Base-by-base conservation (phyloP, 2,888 invertebrate genomes). In the Limnephilus marmoratus region DNA sequence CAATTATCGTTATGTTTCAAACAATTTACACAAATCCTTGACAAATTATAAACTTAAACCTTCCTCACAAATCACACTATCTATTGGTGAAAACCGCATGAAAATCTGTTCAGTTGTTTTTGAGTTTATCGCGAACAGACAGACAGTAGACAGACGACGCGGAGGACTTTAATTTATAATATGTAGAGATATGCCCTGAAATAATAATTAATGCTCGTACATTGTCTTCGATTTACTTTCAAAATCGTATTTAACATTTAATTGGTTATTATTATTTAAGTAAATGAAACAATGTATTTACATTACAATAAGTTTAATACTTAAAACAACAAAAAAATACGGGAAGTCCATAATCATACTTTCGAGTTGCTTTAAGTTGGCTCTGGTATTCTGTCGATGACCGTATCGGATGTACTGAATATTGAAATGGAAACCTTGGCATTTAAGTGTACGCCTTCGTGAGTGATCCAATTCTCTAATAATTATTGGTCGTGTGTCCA, bases 341-440 rank as follows among this genome's bases (percentile, higher is more conserved):
- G 68, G 24, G 7, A 68, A 68, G 24, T 68, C 24, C 7, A 68
- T 24, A 68, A 68, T 68, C 24, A 68, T 68, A 68, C 24, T 24
- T 68, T 68, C 68, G 24, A 68, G 68, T 24, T 68, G 24, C 24
- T 24, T 24, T 24, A 68, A 68, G 68, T n/a, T 9, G 68, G 68
- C 24, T n/a, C 82, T 83, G 82, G 18, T 37, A 83, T 83, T 83
- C 24, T 34, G 31, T 83, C 82, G 82, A 34, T 83, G 82, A 83
- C 82, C 82, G 82, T 83, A 83, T 83, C 41, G 85, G 85, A 41
- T 41, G 85, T 41, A 85, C 68, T 68, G 68, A 24, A 68, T 68
- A 68, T 85, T 85, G 85, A 85, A 85, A 85, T 45, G 85, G 85
- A 41, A 85, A 85, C 85, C 85, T 85, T 85, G 85, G 85, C 85